phyloP scores from a whole-genome alignment of 1,140 invertebrate species.

The Acarapis woodi region DNA sequence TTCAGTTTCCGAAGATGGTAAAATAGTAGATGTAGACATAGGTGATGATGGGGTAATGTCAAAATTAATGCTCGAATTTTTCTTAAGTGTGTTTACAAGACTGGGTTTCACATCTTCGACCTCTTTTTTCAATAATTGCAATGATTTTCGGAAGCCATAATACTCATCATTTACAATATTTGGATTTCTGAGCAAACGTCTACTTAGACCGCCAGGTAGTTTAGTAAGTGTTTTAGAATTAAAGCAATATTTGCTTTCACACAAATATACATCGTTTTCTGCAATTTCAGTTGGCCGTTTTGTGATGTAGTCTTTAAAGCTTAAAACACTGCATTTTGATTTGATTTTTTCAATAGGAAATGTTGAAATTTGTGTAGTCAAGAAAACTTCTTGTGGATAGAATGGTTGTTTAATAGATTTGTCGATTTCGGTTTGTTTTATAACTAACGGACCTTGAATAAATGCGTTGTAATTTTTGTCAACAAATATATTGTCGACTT shows the following conservation, averaged over 20 bases:
- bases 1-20: constrained; percentile 18
- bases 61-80: too few species aligned
- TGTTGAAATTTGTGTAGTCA: constrained; percentile 65
- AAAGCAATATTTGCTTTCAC: constrained; percentile 75
- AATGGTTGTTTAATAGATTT: constrained; percentile 36
- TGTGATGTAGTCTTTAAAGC: constrained; percentile 64
- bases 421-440: constrained; percentile 57
- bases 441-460: constrained; percentile 73
- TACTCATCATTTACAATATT: constrained; percentile 72
- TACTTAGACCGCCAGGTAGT: constrained; percentile 21
- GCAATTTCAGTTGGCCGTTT: constrained; percentile 70
- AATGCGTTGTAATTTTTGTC: constrained; percentile 50
- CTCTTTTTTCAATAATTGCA: constrained; percentile 10
- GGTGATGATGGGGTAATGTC: neutral
- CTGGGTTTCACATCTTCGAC: neutral
- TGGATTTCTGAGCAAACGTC: constrained; percentile 17
- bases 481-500: constrained; percentile 78
- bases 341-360: constrained; percentile 65
- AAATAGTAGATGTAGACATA: constrained; percentile 1
- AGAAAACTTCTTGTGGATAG: constrained; percentile 76
- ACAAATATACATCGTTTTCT: constrained; percentile 73
- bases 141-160: constrained; percentile 43
- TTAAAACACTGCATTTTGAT: constrained; percentile 63
- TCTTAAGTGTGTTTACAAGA: neutral
- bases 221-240: constrained; percentile 44